phyloP scores from a whole-genome alignment of 2,888 invertebrate species.

The Archaeoteleia sp. region DNA sequence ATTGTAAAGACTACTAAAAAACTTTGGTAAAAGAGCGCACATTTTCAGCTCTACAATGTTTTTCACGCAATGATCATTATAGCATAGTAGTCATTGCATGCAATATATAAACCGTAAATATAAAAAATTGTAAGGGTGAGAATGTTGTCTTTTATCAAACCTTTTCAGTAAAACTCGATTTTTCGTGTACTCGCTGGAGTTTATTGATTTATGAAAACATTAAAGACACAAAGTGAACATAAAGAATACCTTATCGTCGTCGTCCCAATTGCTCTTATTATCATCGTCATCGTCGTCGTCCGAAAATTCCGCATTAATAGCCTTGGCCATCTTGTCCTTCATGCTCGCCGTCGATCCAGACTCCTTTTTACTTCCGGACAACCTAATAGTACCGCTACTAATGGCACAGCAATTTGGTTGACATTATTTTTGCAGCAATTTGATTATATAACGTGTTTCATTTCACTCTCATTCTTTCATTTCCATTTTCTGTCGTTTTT shows the following conservation, averaged over 20 bases:
- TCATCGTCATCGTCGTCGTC: conserved; percentile 71
- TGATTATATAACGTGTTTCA: conserved; percentile 64
- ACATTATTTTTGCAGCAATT: conserved; percentile 39
- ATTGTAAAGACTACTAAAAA: too few relatives aligned
- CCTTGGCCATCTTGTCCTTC: conserved; percentile 74
- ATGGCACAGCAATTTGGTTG: conserved; percentile 72
- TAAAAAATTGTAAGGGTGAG: too few relatives aligned
- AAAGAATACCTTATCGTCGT: conserved; percentile 68
- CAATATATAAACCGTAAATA: too few relatives aligned
- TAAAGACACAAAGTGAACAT: not conserved
- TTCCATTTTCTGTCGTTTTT: conserved; percentile 61
- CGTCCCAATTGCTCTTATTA: conserved; percentile 70
- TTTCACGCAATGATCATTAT: too few relatives aligned
- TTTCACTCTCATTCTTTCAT: conserved; percentile 61
- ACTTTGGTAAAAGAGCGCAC: too few relatives aligned
- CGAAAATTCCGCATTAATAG: conserved; percentile 72
- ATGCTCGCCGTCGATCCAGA: conserved; percentile 69
- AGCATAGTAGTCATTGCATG: too few relatives aligned
- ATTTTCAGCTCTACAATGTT: too few relatives aligned
- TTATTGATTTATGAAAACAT: not conserved
- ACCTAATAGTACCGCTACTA: conserved; percentile 73
- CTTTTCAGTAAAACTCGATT: not conserved
- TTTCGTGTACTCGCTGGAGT: not conserved
- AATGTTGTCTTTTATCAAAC: too few relatives aligned
- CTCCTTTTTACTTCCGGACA: conserved; percentile 74